Evolutionary conservation across 1,140 invertebrate species (phyloP), one percentile per base, ranked within the genome.

Genomic region (Tetramorium simillimum): DNA sequence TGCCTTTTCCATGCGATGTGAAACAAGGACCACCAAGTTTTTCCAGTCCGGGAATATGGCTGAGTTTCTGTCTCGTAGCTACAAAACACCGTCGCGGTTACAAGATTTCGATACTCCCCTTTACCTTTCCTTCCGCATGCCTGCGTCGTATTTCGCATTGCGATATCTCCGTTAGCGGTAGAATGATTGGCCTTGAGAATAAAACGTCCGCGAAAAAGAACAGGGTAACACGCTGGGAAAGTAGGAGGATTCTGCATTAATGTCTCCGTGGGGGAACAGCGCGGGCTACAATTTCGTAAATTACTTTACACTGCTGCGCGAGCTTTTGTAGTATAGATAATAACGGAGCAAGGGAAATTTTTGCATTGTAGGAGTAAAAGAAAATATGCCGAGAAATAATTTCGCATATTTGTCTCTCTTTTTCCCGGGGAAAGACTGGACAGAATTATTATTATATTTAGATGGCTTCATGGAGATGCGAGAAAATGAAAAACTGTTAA

Each of bases 51-150:
- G n/a, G 14, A 33, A 58, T 73, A 72, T 53, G 56, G 43, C 67
- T 21, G 53, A 7, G n/a, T 56, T 84, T 4, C 65, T 14, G 40
- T 73, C 53, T 60, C 40, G 53, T 28, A 28, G 16, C 37, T 72
- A 75, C 33, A 60, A 81, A 46, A 86, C 85, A 51, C 14, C 16
- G 49, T 46, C 56, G 6, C 5, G 49, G 75, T 80, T 85, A 85
- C 49, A 37, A 84, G 86, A 88, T 85, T 85, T 72, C 58, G 78
- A 77, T 89, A 65, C 76, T 78, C 21, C 53, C 6, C 12, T 21
- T 67, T 65, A 49, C 14, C 40, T 72, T 70, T 76, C n/a, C 56
- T 51, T 21, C 3, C 21, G 65, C 49, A 7, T 73, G 69, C 67
- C 37, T 3, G 49, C 18, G 14, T 58, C 40, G 80, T 84, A 73